Evolutionary conservation across 1,140 invertebrate species (phyloP), one percentile per base, ranked within the genome.

Genomic region (Cardiocondyla obscurior): DNA sequence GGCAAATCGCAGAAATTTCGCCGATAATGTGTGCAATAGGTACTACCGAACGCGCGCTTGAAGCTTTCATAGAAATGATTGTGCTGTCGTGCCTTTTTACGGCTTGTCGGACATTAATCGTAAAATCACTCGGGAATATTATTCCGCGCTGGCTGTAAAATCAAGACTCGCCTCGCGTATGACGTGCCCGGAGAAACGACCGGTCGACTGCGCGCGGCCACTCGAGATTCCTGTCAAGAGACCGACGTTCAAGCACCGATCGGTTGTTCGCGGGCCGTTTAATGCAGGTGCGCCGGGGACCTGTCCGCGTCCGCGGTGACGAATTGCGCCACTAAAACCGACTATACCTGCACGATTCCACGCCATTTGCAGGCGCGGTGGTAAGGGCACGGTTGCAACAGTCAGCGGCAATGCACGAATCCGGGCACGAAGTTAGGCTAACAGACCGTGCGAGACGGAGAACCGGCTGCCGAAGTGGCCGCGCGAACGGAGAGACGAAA

Each of bases 321-420:
- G 84, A 87, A 77, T 87, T 70, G 46, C 72, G 60, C 39, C 55
- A 49, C 42, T 62, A 70, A 86, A 86, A 65, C 72, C 30, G 83
- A 86, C 79, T 86, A 53, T 55, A 53, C 28, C 55, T 55, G 69
- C 19, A 16, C 16, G 39, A 73, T 77, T 83, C 77, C 39, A 65
- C 64, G 69, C 67, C 79, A 72, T 73, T 65, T 57, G 36, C 58
- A 69, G 73, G 42, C 55, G n/a, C n/a, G n/a, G n/a, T n/a, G 19
- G 72, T 28, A 36, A 84, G 65, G 65, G 51, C 39, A 81, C 65
- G 25, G 51, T 73, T 81, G 60, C 74, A 53, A 39, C 46, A 76
- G 77, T 85, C 77, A 76, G 42, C 76, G 51, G 39, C 49, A 65
- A 51, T 72, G 49, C 55, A 33, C 42, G 51, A 28, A 42, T 22